Evolutionary conservation across 2,113 vertebrate species (phyloP), one percentile per base, ranked within the genome.

Genomic region (Tragelaphus imberbis): DNA sequence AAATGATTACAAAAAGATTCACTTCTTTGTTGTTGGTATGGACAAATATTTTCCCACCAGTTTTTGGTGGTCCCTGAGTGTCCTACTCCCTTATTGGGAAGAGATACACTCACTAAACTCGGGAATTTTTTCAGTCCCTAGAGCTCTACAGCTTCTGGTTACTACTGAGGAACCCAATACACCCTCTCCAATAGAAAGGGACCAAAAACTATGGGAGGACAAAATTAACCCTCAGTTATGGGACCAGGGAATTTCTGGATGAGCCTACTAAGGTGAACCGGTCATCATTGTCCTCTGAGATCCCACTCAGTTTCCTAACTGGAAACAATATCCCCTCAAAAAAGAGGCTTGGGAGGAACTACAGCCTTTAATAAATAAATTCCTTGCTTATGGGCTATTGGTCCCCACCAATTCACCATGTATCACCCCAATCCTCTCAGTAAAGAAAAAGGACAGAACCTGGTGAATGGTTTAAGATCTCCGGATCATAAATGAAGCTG

Each of bases 291-390:
- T 71, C n/a, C 9, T 71, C 68, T 0, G 0, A 36, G 19, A 71
- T 23, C 19, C 68, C 65, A 71, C 0, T 71, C 2, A 5, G n/a
- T 23, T 71, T 23, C 68, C 19, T 36, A 71, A 36, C n/a, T 0
- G 0, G 68, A 36, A 71, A 21, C 4, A 36, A 6, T 36, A 71
- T 21, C 5, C 19, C n/a, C 19, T 71, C 9, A 1, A 11, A 36
- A 71, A n/a, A 71, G 2, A 71, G n/a, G 19, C n/a, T 23, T 2
- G 0, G 10, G n/a, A 71, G n/a, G 4, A n/a, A 36, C 28, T 36
- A 23, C 15, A 65, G 14, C 65, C 4, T 71, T 10, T 71, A 71
- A 36, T 36, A 36, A 71, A 71, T 71, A 36, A 21, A 36, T 36
- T 36, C 8, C 4, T 71, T 71, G 65, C 9, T 9, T 71, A 4